Evolutionary conservation across 2,888 invertebrate species (phyloP).

Genomic region (Nyleta sp.): DNA sequence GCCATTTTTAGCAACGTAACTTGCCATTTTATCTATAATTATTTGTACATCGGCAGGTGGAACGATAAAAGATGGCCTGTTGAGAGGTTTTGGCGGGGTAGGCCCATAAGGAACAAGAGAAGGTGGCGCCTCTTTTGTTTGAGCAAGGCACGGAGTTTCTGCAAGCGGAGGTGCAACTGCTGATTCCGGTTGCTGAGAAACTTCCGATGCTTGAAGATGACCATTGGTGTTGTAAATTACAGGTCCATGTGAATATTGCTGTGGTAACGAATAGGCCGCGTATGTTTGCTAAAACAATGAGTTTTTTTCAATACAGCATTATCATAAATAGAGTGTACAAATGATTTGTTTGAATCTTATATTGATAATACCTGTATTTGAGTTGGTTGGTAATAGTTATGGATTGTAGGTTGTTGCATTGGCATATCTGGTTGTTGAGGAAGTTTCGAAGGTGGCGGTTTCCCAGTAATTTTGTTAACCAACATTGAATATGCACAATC

Average conservation of each 20-base stretch:
- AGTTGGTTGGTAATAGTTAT: constrained; percentile 75
- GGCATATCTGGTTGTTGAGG: constrained; percentile 71
- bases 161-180: not conserved
- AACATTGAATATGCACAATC: constrained; percentile 95
- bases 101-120: constrained; percentile 79
- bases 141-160: constrained; percentile 19
- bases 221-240: constrained; percentile 78
- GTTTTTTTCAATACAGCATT: no score
- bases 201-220: constrained; percentile 68
- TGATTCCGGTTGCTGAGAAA: constrained; percentile 40
- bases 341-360: not conserved
- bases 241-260: constrained; percentile 80
- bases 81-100: constrained; percentile 77
- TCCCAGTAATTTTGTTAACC: constrained; percentile 92
- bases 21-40: constrained; percentile 98
- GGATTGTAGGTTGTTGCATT: constrained; percentile 70
- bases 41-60: constrained; percentile 93
- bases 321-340: no score
- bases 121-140: constrained; percentile 69
- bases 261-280: constrained; percentile 74
- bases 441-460: constrained; percentile 78
- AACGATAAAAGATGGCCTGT: constrained; percentile 83
- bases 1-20: constrained; percentile 98
- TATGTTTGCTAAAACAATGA: constrained; percentile 73
- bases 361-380: constrained; percentile 72